Evolutionary conservation across 2,888 invertebrate species (phyloP), one percentile per base, ranked within the genome.

Genomic region (Psococerastis gibbosa): DNA sequence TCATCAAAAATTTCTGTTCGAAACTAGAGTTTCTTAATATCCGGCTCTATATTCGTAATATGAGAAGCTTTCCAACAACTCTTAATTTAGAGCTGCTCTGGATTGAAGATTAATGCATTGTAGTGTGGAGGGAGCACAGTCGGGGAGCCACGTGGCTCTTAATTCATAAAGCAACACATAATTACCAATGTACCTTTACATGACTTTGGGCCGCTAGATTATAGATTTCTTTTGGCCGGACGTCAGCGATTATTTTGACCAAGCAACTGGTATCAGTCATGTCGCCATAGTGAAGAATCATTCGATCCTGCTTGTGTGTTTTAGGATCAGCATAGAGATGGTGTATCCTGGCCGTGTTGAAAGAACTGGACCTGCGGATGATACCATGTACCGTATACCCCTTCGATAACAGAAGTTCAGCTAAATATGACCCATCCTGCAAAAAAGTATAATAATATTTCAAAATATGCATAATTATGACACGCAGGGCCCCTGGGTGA

Each of bases 171-270:
- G 11, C 16, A 9, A 44, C 2, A 9, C 9, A 15, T 3, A 4
- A 20, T 3, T 5, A 32, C 27, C 22, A 38, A 43, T 54, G 52
- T 31, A 95, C 92, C 66, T 97, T 97, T 2, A 98, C 97, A 63
- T 99, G 98, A 52, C 95, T 95, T 60, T 98, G 97, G 0, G 98
- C 98, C 1, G 94, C 98, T 49, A 98, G 69, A 66, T 99, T 98
- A 61, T 98, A 98, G 51, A 98, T 85, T 66, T 98, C 98, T 31
- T 75, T 75, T 0, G 98, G 98, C 53, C 71, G 69, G 15, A 82
- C 72, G 64, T 71, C 58, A 57, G 69, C 73, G 44, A 92, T 83
- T 23, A 91, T 75, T 65, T 87, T 88, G 18, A 87, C 82, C 47
- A 92, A 66, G 60, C 92, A 92, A 49, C 92, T 89, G 41, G 92